Base-by-base conservation (phyloP, 1,140 invertebrate species). In the Episyrphus balteatus region DNA sequence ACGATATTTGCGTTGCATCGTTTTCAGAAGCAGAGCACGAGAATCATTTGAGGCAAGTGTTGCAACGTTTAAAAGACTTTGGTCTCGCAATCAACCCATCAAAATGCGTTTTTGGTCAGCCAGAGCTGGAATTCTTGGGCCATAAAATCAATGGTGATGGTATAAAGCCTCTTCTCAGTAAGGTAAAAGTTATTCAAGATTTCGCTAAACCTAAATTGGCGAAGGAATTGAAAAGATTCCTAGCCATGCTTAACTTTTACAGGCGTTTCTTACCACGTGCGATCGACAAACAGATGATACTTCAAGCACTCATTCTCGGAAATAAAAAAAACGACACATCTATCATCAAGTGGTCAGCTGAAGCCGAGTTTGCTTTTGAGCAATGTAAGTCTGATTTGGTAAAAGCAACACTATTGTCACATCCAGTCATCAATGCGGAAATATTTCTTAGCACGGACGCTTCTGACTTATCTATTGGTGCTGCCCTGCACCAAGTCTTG, bases 1-100 rank as follows among this genome's bases (percentile, higher is more conserved):
- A 79, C 51, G 77, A 79, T 52, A 66, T 81, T 30, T 56, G 77
- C 3, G 54, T 78, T 8, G 71, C 58, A 39, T 70, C 61, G 1
- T 48, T 42, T 36, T 48, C 45, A 36, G 44, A 50, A 31, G 50
- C 59, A 32, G 53, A 68, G 44, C 64, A 71, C 48, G 9, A 44
- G 0, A 5, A 48, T 33, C 57, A 69, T 42, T 46, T 63, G 12
- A 32, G 52, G n/a, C 15, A 33, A 18, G 39, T 64, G 5, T 61
- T 61, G 32, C 15, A 44, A 12, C 38, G 55, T 17, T 38, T 62
- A 13, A 26, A 34, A 31, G 31, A 56, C 19, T 52, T 52, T 38
- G 59, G 61, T 8, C 13, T 64, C 3, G 33, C 53, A 11, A 55
- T 63, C 13, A 61, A 62, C 31, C 7, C 41, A 6, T 19, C 36